Conservation (phyloP, 2,797 vertebrate genomes). For the Pygocentrus nattereri region DNA sequence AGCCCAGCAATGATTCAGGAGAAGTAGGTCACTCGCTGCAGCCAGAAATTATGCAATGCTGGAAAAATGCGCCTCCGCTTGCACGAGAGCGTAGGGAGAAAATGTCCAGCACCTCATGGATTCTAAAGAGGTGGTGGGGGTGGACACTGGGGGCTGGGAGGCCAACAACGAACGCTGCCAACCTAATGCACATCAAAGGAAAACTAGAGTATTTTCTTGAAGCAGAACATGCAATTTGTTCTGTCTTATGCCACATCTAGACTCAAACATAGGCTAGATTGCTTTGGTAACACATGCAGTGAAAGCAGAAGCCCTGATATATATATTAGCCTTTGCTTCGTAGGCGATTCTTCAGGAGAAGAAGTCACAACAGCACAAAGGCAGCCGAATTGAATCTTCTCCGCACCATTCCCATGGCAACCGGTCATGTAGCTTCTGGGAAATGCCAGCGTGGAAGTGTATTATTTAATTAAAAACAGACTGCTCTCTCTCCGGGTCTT, state of each 20-base stretch:
- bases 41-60: constrained; percentile 60
- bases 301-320: background rate
- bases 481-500: constrained; percentile 20
- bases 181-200: constrained; percentile 5
- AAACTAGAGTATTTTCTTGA: background rate
- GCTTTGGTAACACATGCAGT: background rate
- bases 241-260: background rate
- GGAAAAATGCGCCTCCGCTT: constrained; percentile 54
- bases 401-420: constrained; percentile 74
- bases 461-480: constrained; percentile 63
- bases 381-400: constrained; percentile 72
- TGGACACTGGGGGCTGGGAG: background rate
- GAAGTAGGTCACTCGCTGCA: constrained; percentile 60
- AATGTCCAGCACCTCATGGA: constrained; percentile 36
- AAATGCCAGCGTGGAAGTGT: constrained; percentile 69
- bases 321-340: constrained; percentile 48
- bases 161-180: background rate
- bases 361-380: constrained; percentile 58
- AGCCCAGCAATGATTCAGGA: constrained; percentile 46
- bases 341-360: constrained; percentile 53
- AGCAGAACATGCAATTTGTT: background rate
- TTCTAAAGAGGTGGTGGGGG: constrained; percentile 25
- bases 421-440: constrained; percentile 67
- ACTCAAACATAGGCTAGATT: background rate
- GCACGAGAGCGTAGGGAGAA: constrained; percentile 45